Evolutionary conservation across 2,113 vertebrate species (phyloP).

Genomic region (Oxyura jamaicensis): DNA sequence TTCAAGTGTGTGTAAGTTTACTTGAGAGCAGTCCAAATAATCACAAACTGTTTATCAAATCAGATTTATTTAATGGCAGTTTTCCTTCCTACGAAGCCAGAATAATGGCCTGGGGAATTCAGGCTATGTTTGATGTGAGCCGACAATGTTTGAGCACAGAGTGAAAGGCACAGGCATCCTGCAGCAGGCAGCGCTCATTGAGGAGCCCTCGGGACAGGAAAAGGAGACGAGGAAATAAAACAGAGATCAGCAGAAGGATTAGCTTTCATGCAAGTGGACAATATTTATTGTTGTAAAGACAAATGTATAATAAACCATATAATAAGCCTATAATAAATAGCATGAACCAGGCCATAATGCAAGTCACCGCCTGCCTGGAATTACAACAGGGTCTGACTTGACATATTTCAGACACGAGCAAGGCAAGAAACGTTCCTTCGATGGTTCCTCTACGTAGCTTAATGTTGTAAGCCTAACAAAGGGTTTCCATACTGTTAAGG

Average conservation of each 20-base stretch:
- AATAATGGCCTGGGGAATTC: background rate
- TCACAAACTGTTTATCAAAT: background rate
- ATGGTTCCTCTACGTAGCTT: background rate
- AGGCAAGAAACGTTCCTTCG: background rate
- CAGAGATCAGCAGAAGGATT: background rate
- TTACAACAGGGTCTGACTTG: background rate
- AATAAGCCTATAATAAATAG: background rate
- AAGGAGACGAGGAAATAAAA: background rate
- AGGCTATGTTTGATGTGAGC: background rate
- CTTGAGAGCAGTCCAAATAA: background rate
- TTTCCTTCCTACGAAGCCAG: background rate
- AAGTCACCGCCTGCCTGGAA: background rate
- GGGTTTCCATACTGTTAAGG: conserved; percentile 9
- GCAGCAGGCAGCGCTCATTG: background rate
- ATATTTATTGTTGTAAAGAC: background rate
- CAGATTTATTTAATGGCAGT: background rate
- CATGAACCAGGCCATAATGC: background rate
- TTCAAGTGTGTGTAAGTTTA: background rate
- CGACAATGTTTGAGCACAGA: background rate
- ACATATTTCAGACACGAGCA: background rate
- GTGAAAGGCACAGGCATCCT: background rate
- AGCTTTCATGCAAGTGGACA: background rate
- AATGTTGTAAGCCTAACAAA: background rate
- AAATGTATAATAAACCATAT: background rate
- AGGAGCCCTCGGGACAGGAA: background rate